A percentile compares a stretch with the other conserved stretches of the same genome.
phyloP scores from a whole-genome alignment of 2,888 invertebrate species.

The Rambutsinella grinnellia region DNA sequence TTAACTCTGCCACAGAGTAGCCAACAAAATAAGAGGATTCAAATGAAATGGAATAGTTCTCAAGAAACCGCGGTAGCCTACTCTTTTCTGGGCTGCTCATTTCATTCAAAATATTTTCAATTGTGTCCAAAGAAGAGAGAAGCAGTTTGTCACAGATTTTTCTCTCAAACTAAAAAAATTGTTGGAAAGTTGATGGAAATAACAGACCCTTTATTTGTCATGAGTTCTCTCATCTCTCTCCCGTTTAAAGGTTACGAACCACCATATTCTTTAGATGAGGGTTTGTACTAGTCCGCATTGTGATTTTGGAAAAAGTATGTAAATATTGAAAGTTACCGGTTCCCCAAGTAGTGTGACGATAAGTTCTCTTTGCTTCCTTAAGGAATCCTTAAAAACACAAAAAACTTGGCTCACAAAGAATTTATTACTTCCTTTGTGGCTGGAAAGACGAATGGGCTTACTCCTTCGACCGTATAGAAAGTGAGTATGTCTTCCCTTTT shows the following conservation, averaged over 20 bases:
- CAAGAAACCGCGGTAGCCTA: not conserved
- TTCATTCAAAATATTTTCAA: not conserved
- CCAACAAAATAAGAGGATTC: conserved; percentile 28
- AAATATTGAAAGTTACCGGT: conserved; percentile 36
- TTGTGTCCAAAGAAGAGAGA: not conserved
- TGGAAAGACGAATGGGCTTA: conserved; percentile 55
- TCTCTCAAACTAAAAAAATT: conserved; percentile 32
- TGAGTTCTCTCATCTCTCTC: too few relatives aligned
- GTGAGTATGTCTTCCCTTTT: conserved; percentile 36
- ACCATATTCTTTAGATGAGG: too few relatives aligned
- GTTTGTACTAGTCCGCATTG: too few relatives aligned
- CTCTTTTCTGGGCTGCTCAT: not conserved
- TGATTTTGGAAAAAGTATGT: not conserved
- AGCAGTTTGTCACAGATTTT: conserved; percentile 40
- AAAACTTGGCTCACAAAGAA: conserved; percentile 57
- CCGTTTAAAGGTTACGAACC: too few relatives aligned
- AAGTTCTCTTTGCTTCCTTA: conserved; percentile 53
- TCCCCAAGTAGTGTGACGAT: conserved; percentile 33
- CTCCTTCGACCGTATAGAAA: conserved; percentile 46
- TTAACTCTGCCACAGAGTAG: conserved; percentile 35
- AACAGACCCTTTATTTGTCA: too few relatives aligned
- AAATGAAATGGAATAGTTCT: not conserved
- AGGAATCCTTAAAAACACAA: conserved; percentile 56
- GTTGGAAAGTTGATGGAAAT: too few relatives aligned
- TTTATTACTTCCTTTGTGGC: conserved; percentile 58